A percentile compares a stretch with the other conserved stretches of the same genome.
Conservation (phyloP, 2,888 invertebrate genomes). For the Xestia sexstrigata region DNA sequence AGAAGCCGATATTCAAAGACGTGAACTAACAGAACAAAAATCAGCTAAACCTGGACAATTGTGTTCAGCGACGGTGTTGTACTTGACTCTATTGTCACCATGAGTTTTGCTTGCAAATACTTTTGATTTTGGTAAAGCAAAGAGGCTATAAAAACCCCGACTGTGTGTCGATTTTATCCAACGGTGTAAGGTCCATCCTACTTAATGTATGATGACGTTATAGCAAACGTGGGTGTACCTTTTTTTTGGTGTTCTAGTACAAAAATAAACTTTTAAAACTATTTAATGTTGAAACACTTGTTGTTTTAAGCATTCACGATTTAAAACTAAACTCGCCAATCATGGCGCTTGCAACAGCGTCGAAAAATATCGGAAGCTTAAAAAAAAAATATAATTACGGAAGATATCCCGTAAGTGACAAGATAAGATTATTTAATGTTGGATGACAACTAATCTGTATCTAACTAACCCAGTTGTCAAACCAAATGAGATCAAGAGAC, state of each 20-base stretch:
- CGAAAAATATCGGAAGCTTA: no score
- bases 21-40: slow-evolving; percentile 26
- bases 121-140: slow-evolving; percentile 13
- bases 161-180: background rate
- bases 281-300: background rate
- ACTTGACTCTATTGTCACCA: slow-evolving; percentile 10
- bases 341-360: no score
- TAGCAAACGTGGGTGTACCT: background rate
- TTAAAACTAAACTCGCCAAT: no score
- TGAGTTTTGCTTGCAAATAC: slow-evolving; percentile 6
- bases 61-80: background rate
- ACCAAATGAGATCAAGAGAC: background rate
- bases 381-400: no score
- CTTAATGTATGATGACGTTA: background rate
- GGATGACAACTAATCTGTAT: background rate
- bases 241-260: background rate
- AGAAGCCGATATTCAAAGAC: slow-evolving; percentile 24
- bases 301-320: no score
- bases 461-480: background rate
- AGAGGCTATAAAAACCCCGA: background rate
- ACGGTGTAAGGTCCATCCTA: no score
- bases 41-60: slow-evolving; percentile 23
- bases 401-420: no score
- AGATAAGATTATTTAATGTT: no score
- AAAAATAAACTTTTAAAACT: background rate